These are phyloP conservation scores for Tipula helvola DNA, from an alignment of 2,888 invertebrate genomes.

Conservation along the genomic window DNA sequence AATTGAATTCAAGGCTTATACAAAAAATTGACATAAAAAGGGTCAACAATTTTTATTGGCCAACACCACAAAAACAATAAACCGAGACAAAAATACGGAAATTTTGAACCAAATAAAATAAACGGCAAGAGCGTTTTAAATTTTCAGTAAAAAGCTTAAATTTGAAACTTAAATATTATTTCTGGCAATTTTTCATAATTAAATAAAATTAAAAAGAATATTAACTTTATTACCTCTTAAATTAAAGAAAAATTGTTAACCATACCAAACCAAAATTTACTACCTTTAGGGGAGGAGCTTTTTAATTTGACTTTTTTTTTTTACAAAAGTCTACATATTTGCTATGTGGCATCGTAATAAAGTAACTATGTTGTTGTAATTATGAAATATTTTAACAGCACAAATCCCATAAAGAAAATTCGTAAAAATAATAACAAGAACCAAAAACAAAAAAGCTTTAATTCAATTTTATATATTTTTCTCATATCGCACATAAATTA, in stretches of 20 bases:
- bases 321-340: not conserved
- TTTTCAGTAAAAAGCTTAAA: not conserved
- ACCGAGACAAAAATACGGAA: not conserved
- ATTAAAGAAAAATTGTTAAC: not conserved
- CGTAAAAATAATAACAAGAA: too few relatives aligned
- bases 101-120: too few relatives aligned
- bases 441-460: not conserved
- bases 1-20: not conserved
- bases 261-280: not conserved
- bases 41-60: not conserved
- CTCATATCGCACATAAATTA: not conserved
- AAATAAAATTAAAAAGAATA: not conserved
- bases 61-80: too few relatives aligned
- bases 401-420: not conserved
- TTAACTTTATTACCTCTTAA: not conserved
- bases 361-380: not conserved
- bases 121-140: not conserved
- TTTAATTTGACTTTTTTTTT: not conserved
- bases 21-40: not conserved
- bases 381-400: not conserved
- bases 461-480: not conserved
- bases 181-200: not conserved
- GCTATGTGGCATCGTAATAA: not conserved
- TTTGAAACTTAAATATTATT: not conserved
- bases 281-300: not conserved